These are phyloP conservation scores for Aplocera efformata DNA, from an alignment of 2,888 invertebrate genomes.

Conservation along the genomic window DNA sequence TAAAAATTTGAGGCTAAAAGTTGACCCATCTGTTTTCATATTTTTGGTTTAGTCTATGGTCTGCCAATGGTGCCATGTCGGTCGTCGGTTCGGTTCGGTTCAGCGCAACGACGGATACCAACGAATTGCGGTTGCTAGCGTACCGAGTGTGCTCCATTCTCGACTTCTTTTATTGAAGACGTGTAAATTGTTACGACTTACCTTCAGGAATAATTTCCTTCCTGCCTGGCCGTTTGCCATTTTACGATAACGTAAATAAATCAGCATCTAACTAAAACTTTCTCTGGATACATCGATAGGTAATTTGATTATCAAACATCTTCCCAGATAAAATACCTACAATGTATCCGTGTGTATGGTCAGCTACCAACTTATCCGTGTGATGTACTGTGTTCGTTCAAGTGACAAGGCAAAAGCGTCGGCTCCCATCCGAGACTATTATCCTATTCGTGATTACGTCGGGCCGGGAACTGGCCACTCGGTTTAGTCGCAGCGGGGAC, in stretches of 20 bases:
- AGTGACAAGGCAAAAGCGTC: conserved; percentile 74
- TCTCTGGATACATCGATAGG: conserved; percentile 72
- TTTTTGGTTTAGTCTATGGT: conserved; percentile 12
- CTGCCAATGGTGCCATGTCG: neutral
- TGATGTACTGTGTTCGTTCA: conserved; percentile 68
- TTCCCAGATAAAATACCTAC: conserved; percentile 53
- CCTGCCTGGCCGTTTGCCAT: conserved; percentile 36
- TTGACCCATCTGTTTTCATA: conserved; percentile 2
- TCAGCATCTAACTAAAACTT: conserved; percentile 53
- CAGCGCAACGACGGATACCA: conserved; percentile 6
- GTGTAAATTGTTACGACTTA: conserved; percentile 52
- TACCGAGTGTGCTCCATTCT: conserved; percentile 38
- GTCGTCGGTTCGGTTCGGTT: neutral
- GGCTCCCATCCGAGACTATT: conserved; percentile 70
- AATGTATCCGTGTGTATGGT: conserved; percentile 66
- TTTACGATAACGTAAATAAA: conserved; percentile 37
- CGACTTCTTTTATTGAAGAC: conserved; percentile 56
- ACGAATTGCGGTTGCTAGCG: conserved; percentile 24
- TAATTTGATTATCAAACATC: conserved; percentile 68
- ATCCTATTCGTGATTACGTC: conserved; percentile 75
- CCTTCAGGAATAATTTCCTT: conserved; percentile 40
- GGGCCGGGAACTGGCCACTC: conserved; percentile 70
- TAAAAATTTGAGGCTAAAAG: neutral
- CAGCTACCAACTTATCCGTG: conserved; percentile 55
- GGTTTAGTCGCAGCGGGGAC: conserved; percentile 74